A percentile compares a stretch with the other conserved stretches of the same genome.
Evolutionary conservation across 2,888 invertebrate genomes (phyloP).

Genomic region (Arctia plantaginis): DNA sequence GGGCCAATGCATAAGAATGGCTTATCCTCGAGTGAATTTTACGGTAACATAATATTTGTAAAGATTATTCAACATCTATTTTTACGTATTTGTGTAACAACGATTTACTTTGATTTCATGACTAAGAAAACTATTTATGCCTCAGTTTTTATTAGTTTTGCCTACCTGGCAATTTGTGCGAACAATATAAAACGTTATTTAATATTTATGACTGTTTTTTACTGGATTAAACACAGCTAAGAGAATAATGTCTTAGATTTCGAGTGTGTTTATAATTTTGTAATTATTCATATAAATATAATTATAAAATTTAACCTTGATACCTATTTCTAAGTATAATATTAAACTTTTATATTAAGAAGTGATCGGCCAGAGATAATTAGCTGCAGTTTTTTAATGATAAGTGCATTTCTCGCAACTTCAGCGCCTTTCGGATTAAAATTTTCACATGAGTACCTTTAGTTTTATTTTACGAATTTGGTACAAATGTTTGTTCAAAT

Average conservation of each 20-base stretch:
- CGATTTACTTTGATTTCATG: neutral
- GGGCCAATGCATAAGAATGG: conserved; percentile 19
- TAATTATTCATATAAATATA: no score
- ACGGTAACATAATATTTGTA: conserved; percentile 41
- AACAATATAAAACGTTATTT: neutral
- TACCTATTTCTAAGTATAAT: no score
- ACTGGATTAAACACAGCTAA: neutral
- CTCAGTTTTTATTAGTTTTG: neutral
- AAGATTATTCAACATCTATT: conserved; percentile 27
- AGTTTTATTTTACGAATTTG: neutral
- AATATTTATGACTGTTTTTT: neutral
- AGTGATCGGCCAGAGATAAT: no score
- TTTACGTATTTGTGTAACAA: conserved; percentile 7
- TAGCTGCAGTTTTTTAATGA: no score
- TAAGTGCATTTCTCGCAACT: neutral
- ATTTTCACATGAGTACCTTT: no score
- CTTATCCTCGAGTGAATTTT: conserved; percentile 29
- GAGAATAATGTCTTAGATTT: neutral
- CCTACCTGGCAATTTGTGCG: neutral
- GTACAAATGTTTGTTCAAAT: neutral
- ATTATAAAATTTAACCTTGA: no score
- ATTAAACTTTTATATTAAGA: no score
- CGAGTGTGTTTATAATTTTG: neutral
- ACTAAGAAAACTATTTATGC: neutral
- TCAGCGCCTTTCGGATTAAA: neutral